Base-by-base conservation (phyloP, 2,113 vertebrate genomes). In the Climacteris rufus region DNA sequence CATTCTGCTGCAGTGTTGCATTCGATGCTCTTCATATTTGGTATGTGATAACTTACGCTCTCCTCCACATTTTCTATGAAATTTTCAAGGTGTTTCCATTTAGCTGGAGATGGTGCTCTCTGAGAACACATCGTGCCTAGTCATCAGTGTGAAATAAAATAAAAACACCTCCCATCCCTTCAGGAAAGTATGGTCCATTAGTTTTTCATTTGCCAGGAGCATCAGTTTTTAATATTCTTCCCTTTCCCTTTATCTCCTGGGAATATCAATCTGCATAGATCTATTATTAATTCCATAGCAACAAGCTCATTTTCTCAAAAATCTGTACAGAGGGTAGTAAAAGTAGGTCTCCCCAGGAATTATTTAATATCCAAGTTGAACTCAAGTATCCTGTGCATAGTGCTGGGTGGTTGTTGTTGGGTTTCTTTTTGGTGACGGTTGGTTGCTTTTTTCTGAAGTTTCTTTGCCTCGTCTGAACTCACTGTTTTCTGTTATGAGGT, bases 161-260 rank as follows among this genome's bases (percentile, higher is more conserved):
- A 71, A 69, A 78, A 95, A 52, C 59, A 74, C 59, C 63, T 96
- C 83, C 79, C 63, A 74, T 71, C 33, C 82, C 87, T 83, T 95
- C 1, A 61, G 90, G 76, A 93, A 88, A 83, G 50, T 59, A 86
- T 0, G 13, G 53, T 87, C 89, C 92, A 92, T 94, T 95, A 91
- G 90, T 69, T 96, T 96, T 94, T 92, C 77, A 87, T 96, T 96
- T 95, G 74, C 83, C 50, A 76, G 80, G 50, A 94, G 74, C 86
- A 91, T 92, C 61, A 35, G n/a, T 33, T 93, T 95, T 89, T 89
- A 94, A 82, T 93, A 70, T 89, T 92, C 87, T 88, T 40, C 30
- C 22, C 44, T 88, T 83, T 91, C 28, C 22, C 64, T 94, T 56
- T 93, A 30, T 93, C 72, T 96, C 80, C 54, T 71, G 89, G 80